Base-by-base conservation (phyloP, 2,797 vertebrate species). In the Oceanodroma leucorhoa region DNA sequence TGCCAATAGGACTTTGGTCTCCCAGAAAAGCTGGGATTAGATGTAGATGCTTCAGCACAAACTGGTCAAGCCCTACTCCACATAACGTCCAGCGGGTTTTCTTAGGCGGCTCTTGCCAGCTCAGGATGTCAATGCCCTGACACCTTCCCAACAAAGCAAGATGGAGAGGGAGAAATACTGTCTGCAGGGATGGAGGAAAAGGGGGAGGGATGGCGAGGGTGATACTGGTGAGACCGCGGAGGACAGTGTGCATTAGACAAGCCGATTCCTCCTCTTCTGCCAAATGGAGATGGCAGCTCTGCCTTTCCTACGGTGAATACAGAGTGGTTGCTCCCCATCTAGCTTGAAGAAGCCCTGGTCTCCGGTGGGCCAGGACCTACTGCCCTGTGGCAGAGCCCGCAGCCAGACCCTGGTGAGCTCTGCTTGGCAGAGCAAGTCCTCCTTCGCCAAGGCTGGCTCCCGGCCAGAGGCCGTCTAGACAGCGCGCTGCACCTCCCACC, bases 401-500 rank as follows among this genome's bases (percentile, higher is more conserved):
- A 20, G 34, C 36, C 69, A 50, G 61, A 20, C 19, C 45, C 30
- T 1, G 53, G 18, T 11, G 51, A 67, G 55, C 76, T 41, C 43
- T 5, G 41, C 65, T 27, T 8, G 43, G 43, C 50, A 9, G 43
- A 26, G 43, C 65, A 11, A 36, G 40, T 4, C 61, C 61, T 48
- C 19, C 36, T 41, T 57, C 3, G 3, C 82, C 57, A 40, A 36
- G 69, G n/a, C 67, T 83, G 90, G 86, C 83, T 57, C n/a, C 11
- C 0, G 5, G 73, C 90, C 90, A 83, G 43, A 11, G 41, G n/a
- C 87, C 11, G 78, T 94, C 90, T 94, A 92, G 90, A 92, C 93
- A 36, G 87, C 15, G 4, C 3, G 27, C 77, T 60, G 78, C 57
- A 38, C 93, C 83, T 87, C 78, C 93, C 78, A 41, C 72, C 72